phyloP scores from a whole-genome alignment of 2,797 vertebrate genomes.

The Babyrousa celebensis region DNA sequence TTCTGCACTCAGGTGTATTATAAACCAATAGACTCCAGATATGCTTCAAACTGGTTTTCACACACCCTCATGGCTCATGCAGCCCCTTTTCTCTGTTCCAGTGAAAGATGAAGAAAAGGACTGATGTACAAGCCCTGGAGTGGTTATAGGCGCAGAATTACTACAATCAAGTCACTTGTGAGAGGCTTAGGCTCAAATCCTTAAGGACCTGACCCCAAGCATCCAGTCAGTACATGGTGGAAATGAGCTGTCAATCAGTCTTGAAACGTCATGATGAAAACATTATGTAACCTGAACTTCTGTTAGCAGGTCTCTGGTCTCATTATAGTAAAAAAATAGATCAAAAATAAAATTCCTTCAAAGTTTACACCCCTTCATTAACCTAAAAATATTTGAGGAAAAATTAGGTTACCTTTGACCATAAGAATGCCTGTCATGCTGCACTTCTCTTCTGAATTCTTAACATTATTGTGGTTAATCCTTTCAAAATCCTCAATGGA shows the following conservation, averaged over 20 bases:
- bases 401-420: conserved; percentile 80
- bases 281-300: not conserved
- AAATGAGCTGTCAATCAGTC: not conserved
- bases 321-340: conserved; percentile 65
- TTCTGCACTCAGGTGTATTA: not conserved
- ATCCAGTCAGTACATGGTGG: not conserved
- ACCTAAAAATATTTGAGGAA: conserved; percentile 77
- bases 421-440: conserved; percentile 65
- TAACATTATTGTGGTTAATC: conserved; percentile 62
- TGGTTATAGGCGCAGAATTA: not conserved
- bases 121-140: fast-evolving
- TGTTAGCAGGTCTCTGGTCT: not conserved
- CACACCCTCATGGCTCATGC: not conserved
- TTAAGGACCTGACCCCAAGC: not conserved
- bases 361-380: conserved; percentile 43
- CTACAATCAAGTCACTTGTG: not conserved
- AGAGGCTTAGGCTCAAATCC: not conserved
- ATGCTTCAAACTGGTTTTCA: fast-evolving
- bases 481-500: conserved; percentile 61
- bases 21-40: not conserved
- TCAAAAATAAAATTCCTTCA: conserved; percentile 28
- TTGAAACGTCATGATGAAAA: not conserved
- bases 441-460: conserved; percentile 67
- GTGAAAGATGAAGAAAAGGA: not conserved
- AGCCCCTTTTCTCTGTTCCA: not conserved